A percentile compares a stretch with the other conserved stretches of the same genome.
Evolutionary conservation across 1,140 invertebrate genomes (phyloP).

Genomic region (Dendroctonus ponderosae): DNA sequence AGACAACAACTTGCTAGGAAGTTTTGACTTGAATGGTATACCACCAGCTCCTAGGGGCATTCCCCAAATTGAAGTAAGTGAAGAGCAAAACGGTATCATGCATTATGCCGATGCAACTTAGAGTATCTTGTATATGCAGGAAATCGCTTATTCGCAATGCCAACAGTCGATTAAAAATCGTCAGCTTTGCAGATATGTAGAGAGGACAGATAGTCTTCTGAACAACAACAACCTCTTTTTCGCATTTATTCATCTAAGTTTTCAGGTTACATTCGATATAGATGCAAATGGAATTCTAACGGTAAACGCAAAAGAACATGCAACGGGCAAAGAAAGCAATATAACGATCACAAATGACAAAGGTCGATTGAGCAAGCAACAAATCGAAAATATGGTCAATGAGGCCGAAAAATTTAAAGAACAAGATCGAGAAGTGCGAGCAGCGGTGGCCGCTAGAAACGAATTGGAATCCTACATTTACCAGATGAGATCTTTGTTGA

Average conservation of each 20-base stretch:
- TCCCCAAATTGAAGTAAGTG: slow-evolving; percentile 43
- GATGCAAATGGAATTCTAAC: slow-evolving; percentile 59
- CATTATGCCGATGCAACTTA: too few species aligned
- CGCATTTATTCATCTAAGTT: slow-evolving; percentile 30
- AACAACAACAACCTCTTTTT: background rate
- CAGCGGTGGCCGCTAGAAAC: slow-evolving; percentile 64
- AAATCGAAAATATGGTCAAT: slow-evolving; percentile 59
- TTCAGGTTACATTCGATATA: slow-evolving; percentile 55
- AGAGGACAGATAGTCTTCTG: too few species aligned
- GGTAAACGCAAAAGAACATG: slow-evolving; percentile 60
- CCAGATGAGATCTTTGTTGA: slow-evolving; percentile 60
- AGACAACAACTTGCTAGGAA: slow-evolving; percentile 70
- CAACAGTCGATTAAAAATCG: background rate
- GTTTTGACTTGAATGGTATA: slow-evolving; percentile 66
- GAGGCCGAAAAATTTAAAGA: slow-evolving; percentile 59
- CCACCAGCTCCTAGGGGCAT: slow-evolving; percentile 58
- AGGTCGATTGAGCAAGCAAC: slow-evolving; percentile 50
- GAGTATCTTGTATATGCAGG: too few species aligned
- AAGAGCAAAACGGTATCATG: too few species aligned
- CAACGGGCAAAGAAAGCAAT: slow-evolving; percentile 53
- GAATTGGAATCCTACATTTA: slow-evolving; percentile 72
- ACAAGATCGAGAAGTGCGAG: slow-evolving; percentile 55
- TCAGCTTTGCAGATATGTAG: too few species aligned
- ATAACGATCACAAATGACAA: slow-evolving; percentile 55
- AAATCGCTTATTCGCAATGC: background rate